Conservation (phyloP, 1,140 invertebrate species). For the Tribolium madens region DNA sequence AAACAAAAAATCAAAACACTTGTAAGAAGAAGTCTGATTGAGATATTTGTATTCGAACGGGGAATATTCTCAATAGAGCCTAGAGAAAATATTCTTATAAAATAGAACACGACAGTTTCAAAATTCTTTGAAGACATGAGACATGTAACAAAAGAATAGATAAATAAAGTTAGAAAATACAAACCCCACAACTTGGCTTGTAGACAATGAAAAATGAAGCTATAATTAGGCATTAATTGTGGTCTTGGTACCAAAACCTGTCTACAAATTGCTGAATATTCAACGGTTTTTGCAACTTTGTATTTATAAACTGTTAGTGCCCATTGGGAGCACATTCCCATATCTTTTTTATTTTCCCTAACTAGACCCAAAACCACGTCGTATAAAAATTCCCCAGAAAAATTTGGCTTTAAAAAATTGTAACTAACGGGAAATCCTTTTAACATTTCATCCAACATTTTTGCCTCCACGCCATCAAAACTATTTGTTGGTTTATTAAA, state of each 20-base stretch:
- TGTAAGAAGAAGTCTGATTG: background rate
- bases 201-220: conserved; percentile 5
- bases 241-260: background rate
- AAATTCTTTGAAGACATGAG: background rate
- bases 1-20: background rate
- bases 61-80: background rate
- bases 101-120: background rate
- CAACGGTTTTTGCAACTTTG: conserved; percentile 4
- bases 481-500: background rate
- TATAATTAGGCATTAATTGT: conserved; percentile 2
- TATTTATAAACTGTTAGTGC: background rate
- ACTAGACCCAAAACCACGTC: background rate
- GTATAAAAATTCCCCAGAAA: background rate
- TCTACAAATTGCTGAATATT: background rate
- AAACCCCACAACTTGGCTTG: background rate
- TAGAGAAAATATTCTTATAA: background rate
- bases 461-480: background rate
- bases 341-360: background rate
- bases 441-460: conserved; percentile 4
- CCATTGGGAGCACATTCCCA: background rate
- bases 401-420: background rate
- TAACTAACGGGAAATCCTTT: conserved; percentile 3
- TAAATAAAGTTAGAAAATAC: background rate
- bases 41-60: background rate
- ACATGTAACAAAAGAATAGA: background rate